These are phyloP conservation scores for Charadrius vociferus DNA, from an alignment of 2,113 vertebrate genomes.

Conservation along the genomic window DNA sequence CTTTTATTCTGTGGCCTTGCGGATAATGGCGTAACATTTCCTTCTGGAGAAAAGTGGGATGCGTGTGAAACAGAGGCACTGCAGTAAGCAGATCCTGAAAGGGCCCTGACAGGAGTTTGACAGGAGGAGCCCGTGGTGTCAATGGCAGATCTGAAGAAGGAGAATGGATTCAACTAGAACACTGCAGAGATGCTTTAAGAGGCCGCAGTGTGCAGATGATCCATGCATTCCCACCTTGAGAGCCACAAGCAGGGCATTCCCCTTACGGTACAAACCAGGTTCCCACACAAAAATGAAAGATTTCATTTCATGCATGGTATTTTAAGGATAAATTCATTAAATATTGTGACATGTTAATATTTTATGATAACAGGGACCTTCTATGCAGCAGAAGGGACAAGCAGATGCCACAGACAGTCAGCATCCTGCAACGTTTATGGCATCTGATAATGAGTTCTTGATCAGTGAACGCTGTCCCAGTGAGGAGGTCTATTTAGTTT, in stretches of 20 bases:
- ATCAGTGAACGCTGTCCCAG: background rate
- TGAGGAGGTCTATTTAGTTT: background rate
- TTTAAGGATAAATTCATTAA: background rate
- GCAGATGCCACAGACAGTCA: background rate
- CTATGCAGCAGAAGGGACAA: background rate
- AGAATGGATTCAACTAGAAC: background rate
- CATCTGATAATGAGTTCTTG: background rate
- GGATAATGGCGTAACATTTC: background rate
- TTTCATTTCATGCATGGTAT: background rate
- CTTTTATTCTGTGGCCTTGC: background rate
- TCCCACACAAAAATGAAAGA: background rate
- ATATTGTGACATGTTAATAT: background rate
- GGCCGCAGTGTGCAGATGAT: background rate
- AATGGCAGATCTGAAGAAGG: background rate
- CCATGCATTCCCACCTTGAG: rapidly evolving
- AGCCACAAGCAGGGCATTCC: background rate
- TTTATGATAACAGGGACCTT: background rate
- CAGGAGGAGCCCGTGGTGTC: background rate
- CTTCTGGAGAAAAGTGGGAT: background rate
- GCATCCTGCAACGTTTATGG: background rate
- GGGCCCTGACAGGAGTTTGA: background rate
- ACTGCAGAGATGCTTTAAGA: rapidly evolving
- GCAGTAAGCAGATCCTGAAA: background rate
- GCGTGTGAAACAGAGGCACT: background rate
- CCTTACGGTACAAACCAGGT: background rate